phyloP scores from a whole-genome alignment of 2,888 invertebrate species.

The Drosophila kuntzei region DNA sequence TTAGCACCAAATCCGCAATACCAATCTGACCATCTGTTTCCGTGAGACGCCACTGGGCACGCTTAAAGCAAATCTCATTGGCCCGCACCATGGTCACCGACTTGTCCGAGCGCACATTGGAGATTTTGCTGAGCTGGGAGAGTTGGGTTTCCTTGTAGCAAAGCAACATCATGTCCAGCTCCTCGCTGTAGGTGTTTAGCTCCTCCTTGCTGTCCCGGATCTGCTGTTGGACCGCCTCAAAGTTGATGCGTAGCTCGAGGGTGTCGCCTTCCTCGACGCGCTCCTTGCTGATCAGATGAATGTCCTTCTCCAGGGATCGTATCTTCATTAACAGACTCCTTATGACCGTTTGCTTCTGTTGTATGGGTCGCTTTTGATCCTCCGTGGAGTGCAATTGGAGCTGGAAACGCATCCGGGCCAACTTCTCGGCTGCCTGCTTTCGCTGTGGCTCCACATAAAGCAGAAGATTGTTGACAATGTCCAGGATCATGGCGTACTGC shows the following conservation, averaged over 20 bases:
- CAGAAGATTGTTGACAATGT: constrained; percentile 98
- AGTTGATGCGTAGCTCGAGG: constrained; percentile 88
- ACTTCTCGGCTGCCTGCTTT: constrained; percentile 93
- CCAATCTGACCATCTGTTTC: constrained; percentile 99
- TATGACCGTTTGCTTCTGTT: constrained; percentile 94
- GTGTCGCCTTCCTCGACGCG: constrained; percentile 89
- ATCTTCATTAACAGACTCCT: constrained; percentile 91
- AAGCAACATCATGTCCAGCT: constrained; percentile 97
- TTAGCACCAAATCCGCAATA: constrained; percentile 97
- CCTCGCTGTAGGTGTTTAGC: constrained; percentile 94
- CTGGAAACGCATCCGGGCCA: constrained; percentile 97
- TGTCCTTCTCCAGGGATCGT: constrained; percentile 94
- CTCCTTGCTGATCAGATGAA: constrained; percentile 93
- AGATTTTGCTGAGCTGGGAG: constrained; percentile 87
- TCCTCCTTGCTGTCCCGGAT: constrained; percentile 96
- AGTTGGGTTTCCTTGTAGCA: constrained; percentile 94
- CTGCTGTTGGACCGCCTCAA: constrained; percentile 88
- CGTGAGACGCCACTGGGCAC: constrained; percentile 98
- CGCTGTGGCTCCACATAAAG: constrained; percentile 98
- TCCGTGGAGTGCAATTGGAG: constrained; percentile 95
- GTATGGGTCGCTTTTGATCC: constrained; percentile 96
- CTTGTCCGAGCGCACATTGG: constrained; percentile 89
- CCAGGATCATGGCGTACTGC: constrained; percentile 98
- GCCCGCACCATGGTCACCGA: constrained; percentile 92
- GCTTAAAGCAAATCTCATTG: constrained; percentile 98